Conservation (phyloP, 2,888 invertebrate species). For the Gerris lacustris region DNA sequence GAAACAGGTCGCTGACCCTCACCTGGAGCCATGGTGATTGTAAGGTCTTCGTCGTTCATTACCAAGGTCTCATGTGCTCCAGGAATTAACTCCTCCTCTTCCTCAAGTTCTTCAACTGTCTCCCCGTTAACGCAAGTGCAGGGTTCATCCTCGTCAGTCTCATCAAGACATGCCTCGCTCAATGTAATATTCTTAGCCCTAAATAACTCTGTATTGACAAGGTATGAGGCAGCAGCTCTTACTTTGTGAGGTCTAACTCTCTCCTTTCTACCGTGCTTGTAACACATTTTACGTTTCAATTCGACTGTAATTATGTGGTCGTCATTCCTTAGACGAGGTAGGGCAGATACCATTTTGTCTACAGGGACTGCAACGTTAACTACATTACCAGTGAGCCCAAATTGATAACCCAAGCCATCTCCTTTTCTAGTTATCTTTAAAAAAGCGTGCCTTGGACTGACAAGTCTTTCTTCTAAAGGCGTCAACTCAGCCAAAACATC, state of each 20-base stretch:
- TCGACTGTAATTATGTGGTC: background rate
- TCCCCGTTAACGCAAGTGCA: too few species aligned
- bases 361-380: background rate
- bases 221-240: background rate
- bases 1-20: constrained; percentile 16
- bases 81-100: constrained; percentile 8
- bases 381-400: background rate
- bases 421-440: background rate
- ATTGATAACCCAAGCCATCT: background rate
- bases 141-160: too few species aligned
- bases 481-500: background rate
- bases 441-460: background rate
- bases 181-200: too few species aligned
- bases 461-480: background rate
- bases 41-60: background rate
- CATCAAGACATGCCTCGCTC: too few species aligned
- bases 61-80: background rate
- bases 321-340: background rate
- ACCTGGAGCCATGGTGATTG: constrained; percentile 16
- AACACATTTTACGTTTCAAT: background rate
- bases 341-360: background rate
- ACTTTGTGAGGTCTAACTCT: background rate
- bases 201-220: too few species aligned
- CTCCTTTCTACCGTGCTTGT: background rate
- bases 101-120: background rate